phyloP scores from a whole-genome alignment of 2,888 invertebrate species.

The Didymodactylos carnosus region DNA sequence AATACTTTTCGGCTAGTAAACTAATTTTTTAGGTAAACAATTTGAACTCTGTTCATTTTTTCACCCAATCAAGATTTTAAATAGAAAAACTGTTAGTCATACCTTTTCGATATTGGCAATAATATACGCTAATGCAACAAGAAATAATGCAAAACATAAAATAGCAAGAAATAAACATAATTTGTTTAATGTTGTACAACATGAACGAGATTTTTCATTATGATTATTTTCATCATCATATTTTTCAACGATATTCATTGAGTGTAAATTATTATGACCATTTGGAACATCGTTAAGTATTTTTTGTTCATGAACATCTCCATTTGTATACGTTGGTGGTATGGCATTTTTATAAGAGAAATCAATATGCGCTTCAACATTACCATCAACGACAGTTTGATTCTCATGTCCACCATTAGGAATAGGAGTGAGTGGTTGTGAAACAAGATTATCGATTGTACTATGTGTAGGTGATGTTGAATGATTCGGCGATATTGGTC shows the following conservation, averaged over 20 bases:
- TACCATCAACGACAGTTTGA: background rate
- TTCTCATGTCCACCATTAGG: no score
- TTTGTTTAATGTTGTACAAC: background rate
- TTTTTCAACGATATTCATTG: background rate
- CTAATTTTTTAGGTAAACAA: no score
- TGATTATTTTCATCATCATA: background rate
- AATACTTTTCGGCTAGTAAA: no score
- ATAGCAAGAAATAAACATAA: background rate
- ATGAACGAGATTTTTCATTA: background rate
- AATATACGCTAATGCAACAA: background rate
- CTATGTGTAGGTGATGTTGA: background rate
- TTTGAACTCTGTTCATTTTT: no score
- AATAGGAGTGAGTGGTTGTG: background rate
- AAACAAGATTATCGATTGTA: background rate
- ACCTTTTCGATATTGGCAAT: background rate
- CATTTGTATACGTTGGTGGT: background rate
- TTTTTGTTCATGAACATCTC: background rate
- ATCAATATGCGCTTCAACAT: background rate
- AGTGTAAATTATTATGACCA: background rate
- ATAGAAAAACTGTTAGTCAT: no score
- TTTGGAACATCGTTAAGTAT: background rate
- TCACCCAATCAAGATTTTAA: no score
- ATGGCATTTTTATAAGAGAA: background rate
- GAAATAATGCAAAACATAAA: background rate
- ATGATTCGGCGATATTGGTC: background rate